Conservation (phyloP, 2,113 vertebrate genomes). For the Lepidothrix coronata region DNA sequence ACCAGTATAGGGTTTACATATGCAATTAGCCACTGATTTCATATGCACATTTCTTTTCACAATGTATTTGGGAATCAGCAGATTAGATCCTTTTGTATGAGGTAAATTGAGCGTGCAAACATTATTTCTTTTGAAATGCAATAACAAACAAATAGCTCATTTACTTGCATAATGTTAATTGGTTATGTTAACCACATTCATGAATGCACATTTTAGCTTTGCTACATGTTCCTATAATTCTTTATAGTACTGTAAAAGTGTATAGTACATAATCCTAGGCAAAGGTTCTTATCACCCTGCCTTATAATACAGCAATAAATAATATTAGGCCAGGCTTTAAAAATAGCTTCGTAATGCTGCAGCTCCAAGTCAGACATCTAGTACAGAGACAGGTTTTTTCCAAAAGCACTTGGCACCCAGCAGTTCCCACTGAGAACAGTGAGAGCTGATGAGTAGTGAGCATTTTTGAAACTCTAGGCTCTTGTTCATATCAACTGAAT, state of each 20-base stretch:
- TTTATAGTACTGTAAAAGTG: neutral
- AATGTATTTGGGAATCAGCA: neutral
- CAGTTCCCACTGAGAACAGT: neutral
- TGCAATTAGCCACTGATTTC: neutral
- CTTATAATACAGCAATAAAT: neutral
- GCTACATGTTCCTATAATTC: neutral
- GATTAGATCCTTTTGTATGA: neutral
- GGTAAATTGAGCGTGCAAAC: neutral
- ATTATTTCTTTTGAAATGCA: conserved; percentile 25
- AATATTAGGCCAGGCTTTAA: neutral
- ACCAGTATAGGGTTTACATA: neutral
- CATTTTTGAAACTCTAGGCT: neutral
- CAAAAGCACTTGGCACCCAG: neutral
- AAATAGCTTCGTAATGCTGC: neutral
- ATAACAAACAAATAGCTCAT: conserved; percentile 20
- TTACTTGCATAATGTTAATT: conserved; percentile 22
- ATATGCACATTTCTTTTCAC: neutral
- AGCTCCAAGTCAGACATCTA: neutral
- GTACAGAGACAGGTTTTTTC: neutral
- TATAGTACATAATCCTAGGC: neutral
- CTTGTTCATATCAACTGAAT: neutral
- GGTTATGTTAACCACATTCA: conserved; percentile 23
- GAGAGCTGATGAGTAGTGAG: neutral
- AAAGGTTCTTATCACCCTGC: neutral
- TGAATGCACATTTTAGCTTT: conserved; percentile 10